phyloP scores from a whole-genome alignment of 2,888 invertebrate genomes.

The Trachelus troglodyta region DNA sequence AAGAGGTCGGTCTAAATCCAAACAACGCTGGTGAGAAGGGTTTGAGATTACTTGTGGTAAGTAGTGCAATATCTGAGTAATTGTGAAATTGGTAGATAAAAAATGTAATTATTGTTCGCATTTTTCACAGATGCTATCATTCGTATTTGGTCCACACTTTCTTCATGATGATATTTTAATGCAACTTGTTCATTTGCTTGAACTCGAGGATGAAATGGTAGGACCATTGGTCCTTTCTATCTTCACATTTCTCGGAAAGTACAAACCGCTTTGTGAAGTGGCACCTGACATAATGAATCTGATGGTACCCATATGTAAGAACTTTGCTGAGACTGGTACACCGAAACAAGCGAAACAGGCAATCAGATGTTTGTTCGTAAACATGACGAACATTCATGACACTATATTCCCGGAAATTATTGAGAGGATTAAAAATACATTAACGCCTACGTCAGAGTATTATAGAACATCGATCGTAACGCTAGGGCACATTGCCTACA shows the following conservation, averaged over 20 bases:
- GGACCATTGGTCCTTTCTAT: slow-evolving; percentile 86
- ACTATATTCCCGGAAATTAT: slow-evolving; percentile 86
- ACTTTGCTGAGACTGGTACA: slow-evolving; percentile 88
- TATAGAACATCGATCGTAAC: slow-evolving; percentile 95
- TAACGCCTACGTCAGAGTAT: slow-evolving; percentile 80
- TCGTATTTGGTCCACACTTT: slow-evolving; percentile 94
- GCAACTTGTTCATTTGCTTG: slow-evolving; percentile 80
- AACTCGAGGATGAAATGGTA: slow-evolving; percentile 83
- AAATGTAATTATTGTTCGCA: slow-evolving; percentile 16
- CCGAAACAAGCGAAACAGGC: slow-evolving; percentile 98
- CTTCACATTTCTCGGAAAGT: slow-evolving; percentile 88
- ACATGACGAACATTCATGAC: slow-evolving; percentile 78
- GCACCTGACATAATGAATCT: slow-evolving; percentile 82
- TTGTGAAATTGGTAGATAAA: background rate
- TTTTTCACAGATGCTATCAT: slow-evolving; percentile 78
- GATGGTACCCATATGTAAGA: slow-evolving; percentile 87
- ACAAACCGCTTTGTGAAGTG: slow-evolving; percentile 83
- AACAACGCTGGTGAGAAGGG: slow-evolving; percentile 90
- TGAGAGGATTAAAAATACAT: slow-evolving; percentile 80
- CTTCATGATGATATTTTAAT: slow-evolving; percentile 85
- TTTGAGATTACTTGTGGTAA: slow-evolving; percentile 84
- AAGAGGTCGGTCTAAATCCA: slow-evolving; percentile 83
- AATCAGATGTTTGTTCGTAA: slow-evolving; percentile 90
- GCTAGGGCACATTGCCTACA: slow-evolving; percentile 93
- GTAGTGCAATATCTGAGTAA: slow-evolving; percentile 30